phyloP scores from a whole-genome alignment of 1,140 invertebrate genomes.

The Cephus cinctus region DNA sequence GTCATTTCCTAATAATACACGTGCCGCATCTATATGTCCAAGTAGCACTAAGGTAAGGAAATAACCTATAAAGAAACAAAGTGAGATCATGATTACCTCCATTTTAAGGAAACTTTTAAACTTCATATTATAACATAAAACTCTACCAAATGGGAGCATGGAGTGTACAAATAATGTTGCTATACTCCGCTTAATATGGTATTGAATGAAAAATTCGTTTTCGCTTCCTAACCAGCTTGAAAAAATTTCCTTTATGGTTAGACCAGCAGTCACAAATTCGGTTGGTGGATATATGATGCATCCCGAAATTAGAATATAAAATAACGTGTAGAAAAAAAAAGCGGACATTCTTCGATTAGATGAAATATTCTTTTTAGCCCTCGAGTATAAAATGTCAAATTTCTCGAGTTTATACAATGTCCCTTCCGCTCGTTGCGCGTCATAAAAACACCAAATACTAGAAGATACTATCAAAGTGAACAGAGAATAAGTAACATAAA shows the following conservation, averaged over 20 bases:
- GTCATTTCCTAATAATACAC: conserved; percentile 43
- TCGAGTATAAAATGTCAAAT: too few relatives aligned
- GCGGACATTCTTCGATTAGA: conserved; percentile 5
- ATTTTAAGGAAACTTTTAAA: conserved; percentile 4
- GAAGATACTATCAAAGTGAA: too few relatives aligned
- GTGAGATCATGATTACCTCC: conserved; percentile 11
- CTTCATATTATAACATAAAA: not conserved
- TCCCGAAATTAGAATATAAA: conserved; percentile 67
- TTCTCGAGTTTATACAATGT: too few relatives aligned
- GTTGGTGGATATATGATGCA: conserved; percentile 74
- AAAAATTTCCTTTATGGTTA: conserved; percentile 71
- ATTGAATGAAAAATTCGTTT: conserved; percentile 67
- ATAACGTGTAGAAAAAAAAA: conserved; percentile 62
- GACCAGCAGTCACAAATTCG: conserved; percentile 72
- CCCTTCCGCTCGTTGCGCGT: too few relatives aligned
- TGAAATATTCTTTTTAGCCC: too few relatives aligned
- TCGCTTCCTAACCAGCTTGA: conserved; percentile 66
- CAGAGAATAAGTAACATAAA: too few relatives aligned
- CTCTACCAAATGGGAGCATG: conserved; percentile 62
- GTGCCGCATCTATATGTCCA: conserved; percentile 48
- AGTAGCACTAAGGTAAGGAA: conserved; percentile 59
- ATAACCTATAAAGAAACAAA: conserved; percentile 55
- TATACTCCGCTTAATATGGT: conserved; percentile 69
- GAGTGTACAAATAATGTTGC: conserved; percentile 69
- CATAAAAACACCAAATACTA: too few relatives aligned